Conservation (phyloP, 2,113 vertebrate species). For the Microcebus griseorufus region DNA sequence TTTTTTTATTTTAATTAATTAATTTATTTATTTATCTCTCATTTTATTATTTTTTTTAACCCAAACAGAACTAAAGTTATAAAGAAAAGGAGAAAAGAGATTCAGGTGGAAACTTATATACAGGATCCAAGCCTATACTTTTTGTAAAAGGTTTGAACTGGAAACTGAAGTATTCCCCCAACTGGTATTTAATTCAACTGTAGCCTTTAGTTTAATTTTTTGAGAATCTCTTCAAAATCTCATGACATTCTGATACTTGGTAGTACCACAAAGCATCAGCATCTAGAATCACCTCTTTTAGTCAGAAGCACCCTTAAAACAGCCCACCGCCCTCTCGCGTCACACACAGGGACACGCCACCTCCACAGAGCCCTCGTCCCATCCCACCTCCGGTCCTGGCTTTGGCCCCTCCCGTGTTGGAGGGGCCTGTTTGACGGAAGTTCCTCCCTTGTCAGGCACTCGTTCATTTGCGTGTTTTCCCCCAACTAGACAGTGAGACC, state of each 20-base stretch:
- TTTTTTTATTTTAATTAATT: too few relatives aligned
- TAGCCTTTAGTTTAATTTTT: neutral
- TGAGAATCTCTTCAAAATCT: neutral
- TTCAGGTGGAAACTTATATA: neutral
- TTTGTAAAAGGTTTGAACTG: neutral
- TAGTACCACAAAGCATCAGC: neutral
- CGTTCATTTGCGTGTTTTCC: neutral
- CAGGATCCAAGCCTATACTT: neutral
- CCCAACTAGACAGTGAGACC: neutral
- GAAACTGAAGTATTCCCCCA: neutral
- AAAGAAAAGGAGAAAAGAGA: neutral
- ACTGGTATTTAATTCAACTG: neutral
- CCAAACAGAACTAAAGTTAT: neutral
- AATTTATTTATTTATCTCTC: too few relatives aligned
- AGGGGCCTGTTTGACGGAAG: neutral
- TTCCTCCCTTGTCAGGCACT: neutral
- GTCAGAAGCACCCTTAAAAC: neutral
- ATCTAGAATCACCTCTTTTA: neutral
- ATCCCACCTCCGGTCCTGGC: accelerated
- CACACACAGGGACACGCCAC: neutral
- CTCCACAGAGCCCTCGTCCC: neutral
- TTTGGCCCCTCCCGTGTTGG: accelerated
- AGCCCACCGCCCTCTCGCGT: too few relatives aligned
- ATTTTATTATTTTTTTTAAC: too few relatives aligned
- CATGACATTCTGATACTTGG: neutral